These are phyloP conservation scores for Acrobeloides nanus DNA, from an alignment of 2,888 invertebrate genomes.

Conservation along the genomic window DNA sequence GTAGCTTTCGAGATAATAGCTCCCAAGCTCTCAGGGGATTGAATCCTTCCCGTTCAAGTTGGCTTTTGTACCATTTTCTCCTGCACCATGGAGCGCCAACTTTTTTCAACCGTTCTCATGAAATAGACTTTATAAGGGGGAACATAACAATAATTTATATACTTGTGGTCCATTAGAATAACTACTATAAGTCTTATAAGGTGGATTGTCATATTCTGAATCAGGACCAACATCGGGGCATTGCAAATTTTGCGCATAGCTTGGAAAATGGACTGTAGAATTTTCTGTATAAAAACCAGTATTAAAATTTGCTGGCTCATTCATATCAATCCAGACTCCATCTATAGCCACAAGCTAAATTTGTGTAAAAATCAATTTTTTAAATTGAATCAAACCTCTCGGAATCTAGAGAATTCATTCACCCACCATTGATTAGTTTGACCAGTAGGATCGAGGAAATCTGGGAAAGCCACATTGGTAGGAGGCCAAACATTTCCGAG, in stretches of 20 bases:
- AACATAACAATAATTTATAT: too few relatives aligned
- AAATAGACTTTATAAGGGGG: too few relatives aligned
- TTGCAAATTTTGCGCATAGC: constrained; percentile 28
- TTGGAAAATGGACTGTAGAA: constrained; percentile 40
- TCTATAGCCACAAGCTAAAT: constrained; percentile 69
- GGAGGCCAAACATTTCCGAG: constrained; percentile 45
- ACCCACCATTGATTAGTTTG: constrained; percentile 48
- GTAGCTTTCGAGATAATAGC: too few relatives aligned
- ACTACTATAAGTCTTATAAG: constrained; percentile 40
- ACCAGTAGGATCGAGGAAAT: constrained; percentile 41
- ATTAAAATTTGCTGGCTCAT: constrained; percentile 75
- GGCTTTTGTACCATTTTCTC: too few relatives aligned
- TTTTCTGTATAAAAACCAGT: too few relatives aligned
- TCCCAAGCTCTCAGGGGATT: constrained; percentile 3
- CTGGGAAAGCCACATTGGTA: constrained; percentile 46
- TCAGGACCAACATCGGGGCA: constrained; percentile 40
- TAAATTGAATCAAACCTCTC: too few relatives aligned
- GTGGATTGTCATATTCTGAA: constrained; percentile 37
- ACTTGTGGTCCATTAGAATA: constrained; percentile 37
- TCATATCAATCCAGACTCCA: constrained; percentile 84
- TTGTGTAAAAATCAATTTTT: too few relatives aligned
- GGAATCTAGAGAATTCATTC: constrained; percentile 36
- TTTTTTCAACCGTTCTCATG: too few relatives aligned
- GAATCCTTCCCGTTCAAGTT: too few relatives aligned
- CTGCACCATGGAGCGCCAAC: too few relatives aligned